Conservation (phyloP, 2,888 invertebrate genomes). For the Caenorhabditis virilis region DNA sequence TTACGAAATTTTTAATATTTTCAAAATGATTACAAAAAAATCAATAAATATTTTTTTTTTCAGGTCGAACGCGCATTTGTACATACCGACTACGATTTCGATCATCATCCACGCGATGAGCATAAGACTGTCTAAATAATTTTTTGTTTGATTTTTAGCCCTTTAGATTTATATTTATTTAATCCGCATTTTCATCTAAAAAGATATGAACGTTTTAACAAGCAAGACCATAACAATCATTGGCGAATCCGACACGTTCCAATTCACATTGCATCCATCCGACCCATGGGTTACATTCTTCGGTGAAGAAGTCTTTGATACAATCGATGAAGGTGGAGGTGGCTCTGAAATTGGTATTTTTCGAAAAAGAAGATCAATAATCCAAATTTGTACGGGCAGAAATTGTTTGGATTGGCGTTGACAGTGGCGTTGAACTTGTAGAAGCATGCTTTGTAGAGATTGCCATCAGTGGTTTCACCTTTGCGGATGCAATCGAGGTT, state of each 20-base stretch:
- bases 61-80: slow-evolving; percentile 72
- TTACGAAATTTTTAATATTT: too few species aligned
- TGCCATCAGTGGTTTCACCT: slow-evolving; percentile 32
- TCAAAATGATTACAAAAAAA: too few species aligned
- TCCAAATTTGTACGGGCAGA: slow-evolving; percentile 18
- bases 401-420: slow-evolving; percentile 38
- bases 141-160: not conserved
- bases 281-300: slow-evolving; percentile 28
- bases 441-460: slow-evolving; percentile 36
- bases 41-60: slow-evolving; percentile 1
- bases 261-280: slow-evolving; percentile 52
- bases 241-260: slow-evolving; percentile 49
- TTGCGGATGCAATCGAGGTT: slow-evolving; percentile 40
- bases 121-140: slow-evolving; percentile 65
- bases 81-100: slow-evolving; percentile 72
- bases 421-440: slow-evolving; percentile 39
- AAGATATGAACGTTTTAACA: slow-evolving; percentile 31
- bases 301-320: slow-evolving; percentile 38
- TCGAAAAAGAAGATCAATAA: not conserved
- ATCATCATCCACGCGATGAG: slow-evolving; percentile 70
- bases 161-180: slow-evolving; percentile 1
- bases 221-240: slow-evolving; percentile 39
- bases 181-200: too few species aligned
- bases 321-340: slow-evolving; percentile 32
- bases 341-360: slow-evolving; percentile 3